Evolutionary conservation across 2,113 vertebrate species (phyloP), one percentile per base, ranked within the genome.

Genomic region (Gasterosteus aculeatus): DNA sequence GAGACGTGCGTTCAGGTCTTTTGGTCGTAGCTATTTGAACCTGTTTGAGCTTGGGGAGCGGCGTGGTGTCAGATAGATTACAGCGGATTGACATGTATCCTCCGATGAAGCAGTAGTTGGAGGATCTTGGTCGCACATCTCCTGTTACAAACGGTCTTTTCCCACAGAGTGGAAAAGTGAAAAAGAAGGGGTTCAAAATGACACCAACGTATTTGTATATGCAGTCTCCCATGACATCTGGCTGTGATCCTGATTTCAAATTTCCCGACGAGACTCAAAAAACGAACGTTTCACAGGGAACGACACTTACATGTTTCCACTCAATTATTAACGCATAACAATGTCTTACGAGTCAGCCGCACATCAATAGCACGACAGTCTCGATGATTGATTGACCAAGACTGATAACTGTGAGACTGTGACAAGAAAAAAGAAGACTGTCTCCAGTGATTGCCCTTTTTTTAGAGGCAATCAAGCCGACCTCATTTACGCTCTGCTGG

Each of bases 161-260:
- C 91, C 88, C 88, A 90, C 80, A 82, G 56, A 74, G 72, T 78
- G 53, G 47, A 38, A 19, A 63, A 76, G 83, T 77, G 61, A 60
- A 69, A 76, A 78, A 57, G 62, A 58, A 10, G n/a, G 8, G 41
- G 71, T 44, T 69, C 62, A 72, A 62, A 73, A 33, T 84, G 85
- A 88, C 82, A 88, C 75, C 73, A 58, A 75, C 70, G 41, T 83
- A 78, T 90, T 92, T 79, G 15, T 81, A 29, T 70, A 67, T 66
- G 78, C 90, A 91, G 59, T 93, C 90, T 93, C 92, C 91, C 92
- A 92, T 93, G 93, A 92, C 88, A n/a, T 71, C 49, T 57, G 71
- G 49, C 67, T 71, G 49, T 16, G 74, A 82, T 74, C 72, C 66
- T 26, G 77, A 80, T 49, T 78, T 75, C 81, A 31, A 53, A 77